Evolutionary conservation across 2,113 vertebrate species (phyloP).

Genomic region (Pomatostomus ruficeps): DNA sequence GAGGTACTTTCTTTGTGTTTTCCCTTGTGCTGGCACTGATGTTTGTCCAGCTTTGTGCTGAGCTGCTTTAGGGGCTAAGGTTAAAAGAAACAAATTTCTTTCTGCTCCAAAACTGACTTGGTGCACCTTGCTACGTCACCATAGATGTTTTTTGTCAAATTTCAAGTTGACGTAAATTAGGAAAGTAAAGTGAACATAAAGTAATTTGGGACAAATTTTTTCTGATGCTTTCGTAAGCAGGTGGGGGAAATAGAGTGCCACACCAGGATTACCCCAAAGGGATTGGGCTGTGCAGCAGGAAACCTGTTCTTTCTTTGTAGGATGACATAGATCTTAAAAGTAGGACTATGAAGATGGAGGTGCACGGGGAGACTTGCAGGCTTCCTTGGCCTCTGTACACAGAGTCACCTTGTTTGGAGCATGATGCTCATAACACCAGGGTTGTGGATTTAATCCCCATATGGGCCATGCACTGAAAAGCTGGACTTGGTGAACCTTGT

Average conservation of each 20-base stretch:
- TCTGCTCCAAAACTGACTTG: background rate
- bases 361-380: background rate
- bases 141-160: background rate
- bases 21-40: background rate
- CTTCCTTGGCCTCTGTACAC: background rate
- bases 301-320: background rate
- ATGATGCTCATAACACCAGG: background rate
- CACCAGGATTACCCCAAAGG: background rate
- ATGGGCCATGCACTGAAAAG: background rate
- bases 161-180: background rate
- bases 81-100: background rate
- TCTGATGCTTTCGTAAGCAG: background rate
- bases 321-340: background rate
- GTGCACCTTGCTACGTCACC: background rate
- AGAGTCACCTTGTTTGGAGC: background rate
- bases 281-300: background rate
- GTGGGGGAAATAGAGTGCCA: background rate
- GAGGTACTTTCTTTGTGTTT: background rate
- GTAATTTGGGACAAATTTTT: background rate
- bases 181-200: background rate
- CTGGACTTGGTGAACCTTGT: background rate
- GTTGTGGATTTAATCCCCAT: background rate
- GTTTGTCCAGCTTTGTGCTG: background rate
- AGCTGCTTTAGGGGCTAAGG: background rate
- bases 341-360: background rate